phyloP scores from a whole-genome alignment of 2,113 vertebrate genomes.

The Pluvialis apricaria region DNA sequence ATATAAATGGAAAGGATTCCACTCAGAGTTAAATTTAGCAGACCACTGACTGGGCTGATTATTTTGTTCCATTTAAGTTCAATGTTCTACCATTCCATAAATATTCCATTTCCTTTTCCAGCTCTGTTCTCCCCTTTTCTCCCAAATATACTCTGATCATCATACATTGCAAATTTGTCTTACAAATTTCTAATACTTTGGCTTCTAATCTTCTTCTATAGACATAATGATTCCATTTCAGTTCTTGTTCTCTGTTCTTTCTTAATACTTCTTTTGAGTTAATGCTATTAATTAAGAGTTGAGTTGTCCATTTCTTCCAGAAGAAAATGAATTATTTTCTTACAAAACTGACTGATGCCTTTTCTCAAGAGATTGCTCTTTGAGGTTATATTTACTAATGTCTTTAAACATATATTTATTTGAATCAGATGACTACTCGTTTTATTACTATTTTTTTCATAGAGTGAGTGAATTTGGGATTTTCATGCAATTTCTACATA shows the following conservation, averaged over 20 bases:
- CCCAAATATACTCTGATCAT: background rate
- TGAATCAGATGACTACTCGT: background rate
- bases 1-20: slow-evolving; percentile 12
- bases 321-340: background rate
- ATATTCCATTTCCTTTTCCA: slow-evolving; percentile 34
- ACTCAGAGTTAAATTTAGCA: slow-evolving; percentile 45
- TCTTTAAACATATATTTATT: background rate
- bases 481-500: background rate
- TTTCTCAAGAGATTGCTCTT: background rate
- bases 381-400: background rate
- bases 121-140: background rate
- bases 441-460: background rate
- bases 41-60: background rate
- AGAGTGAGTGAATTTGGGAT: background rate
- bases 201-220: slow-evolving; percentile 12
- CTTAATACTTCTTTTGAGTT: slow-evolving; percentile 2
- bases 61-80: slow-evolving; percentile 39
- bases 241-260: background rate
- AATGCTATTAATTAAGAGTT: slow-evolving; percentile 16
- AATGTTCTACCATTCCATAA: slow-evolving; percentile 24
- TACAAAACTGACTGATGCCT: background rate
- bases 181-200: background rate
- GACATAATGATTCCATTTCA: slow-evolving; percentile 34
- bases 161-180: slow-evolving; percentile 9
- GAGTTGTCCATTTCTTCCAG: background rate